Evolutionary conservation across 2,113 vertebrate species (phyloP), one percentile per base, ranked within the genome.

Genomic region (Pycnonotus jocosus): DNA sequence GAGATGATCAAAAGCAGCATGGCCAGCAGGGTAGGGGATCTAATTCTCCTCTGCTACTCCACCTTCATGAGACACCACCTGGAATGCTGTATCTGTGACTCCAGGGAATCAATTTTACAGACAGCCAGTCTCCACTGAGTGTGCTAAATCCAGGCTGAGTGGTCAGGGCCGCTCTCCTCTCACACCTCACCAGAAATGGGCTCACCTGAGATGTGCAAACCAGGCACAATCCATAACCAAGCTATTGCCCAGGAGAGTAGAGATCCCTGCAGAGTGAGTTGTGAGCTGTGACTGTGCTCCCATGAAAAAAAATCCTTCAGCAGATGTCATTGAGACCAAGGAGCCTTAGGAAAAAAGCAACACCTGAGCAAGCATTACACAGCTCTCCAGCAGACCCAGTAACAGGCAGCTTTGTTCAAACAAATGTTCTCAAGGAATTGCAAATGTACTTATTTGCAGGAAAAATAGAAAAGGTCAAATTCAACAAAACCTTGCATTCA

Each of bases 231-330:
- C 15, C 15, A 4, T 14, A 42, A 62, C 3, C 11, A 27, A 33
- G 11, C 5, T 45, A 3, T 2, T 62, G 35, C 57, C 35, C 38
- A 54, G 3, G 9, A 47, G 61, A 79, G n/a, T 0, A 44, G 54
- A 51, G 22, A 24, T 11, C 16, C 14, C 35, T 42, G 14, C 7
- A 12, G 27, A 38, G 21, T 1, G 17, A 48, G 28, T 3, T 56
- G 44, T 9, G 48, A 56, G 38, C 25, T 0, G 0, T 10, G 27
- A 33, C 14, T 38, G 47, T 12, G 27, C 7, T 2, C 15, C 21
- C 4, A 0, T 0, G 14, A 17, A 11, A 25, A 25, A 31, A 7
- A 48, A 35, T 18, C 27, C 69, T 70, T 48, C 42, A 45, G 47
- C 0, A 31, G 37, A 38, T 22, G 64, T 9, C 20, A 13, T 2